Evolutionary conservation across 2,888 invertebrate genomes (phyloP).

Genomic region (Opisthograptis luteolata): DNA sequence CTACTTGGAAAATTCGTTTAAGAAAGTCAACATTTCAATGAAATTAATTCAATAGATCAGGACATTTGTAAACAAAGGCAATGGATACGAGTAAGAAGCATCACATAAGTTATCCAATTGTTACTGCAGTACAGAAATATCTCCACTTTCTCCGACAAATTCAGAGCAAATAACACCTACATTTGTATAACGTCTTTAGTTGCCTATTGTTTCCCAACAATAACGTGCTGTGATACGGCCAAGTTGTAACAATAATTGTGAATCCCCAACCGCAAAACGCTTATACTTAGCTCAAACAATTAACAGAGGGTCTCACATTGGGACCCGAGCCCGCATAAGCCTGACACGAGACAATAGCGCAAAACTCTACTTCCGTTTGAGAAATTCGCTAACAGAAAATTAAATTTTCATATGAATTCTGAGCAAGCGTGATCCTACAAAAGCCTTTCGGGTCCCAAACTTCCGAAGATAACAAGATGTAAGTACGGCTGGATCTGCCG

Average conservation of each 20-base stretch:
- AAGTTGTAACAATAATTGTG: slow-evolving; percentile 75
- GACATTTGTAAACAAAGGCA: slow-evolving; percentile 26
- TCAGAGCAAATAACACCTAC: slow-evolving; percentile 49
- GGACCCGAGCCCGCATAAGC: slow-evolving; percentile 75
- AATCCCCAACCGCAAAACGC: slow-evolving; percentile 69
- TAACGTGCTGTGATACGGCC: slow-evolving; percentile 65
- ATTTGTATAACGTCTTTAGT: slow-evolving; percentile 52
- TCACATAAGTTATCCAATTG: slow-evolving; percentile 24
- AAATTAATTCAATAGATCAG: slow-evolving; percentile 15
- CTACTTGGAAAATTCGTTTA: slow-evolving; percentile 23
- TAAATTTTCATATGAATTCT: slow-evolving; percentile 80
- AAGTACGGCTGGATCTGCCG: slow-evolving; percentile 66
- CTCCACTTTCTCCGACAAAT: slow-evolving; percentile 38
- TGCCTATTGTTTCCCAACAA: slow-evolving; percentile 64
- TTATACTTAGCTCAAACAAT: slow-evolving; percentile 78
- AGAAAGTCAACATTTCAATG: slow-evolving; percentile 20
- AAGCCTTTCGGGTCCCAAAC: slow-evolving; percentile 67
- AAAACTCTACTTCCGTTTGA: slow-evolving; percentile 70
- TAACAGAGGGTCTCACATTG: slow-evolving; percentile 74
- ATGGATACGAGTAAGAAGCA: slow-evolving; percentile 7
- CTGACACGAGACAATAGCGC: slow-evolving; percentile 71
- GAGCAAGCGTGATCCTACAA: slow-evolving; percentile 69
- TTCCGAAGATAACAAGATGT: slow-evolving; percentile 73
- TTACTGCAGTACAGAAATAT: slow-evolving; percentile 19
- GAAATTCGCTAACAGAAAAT: slow-evolving; percentile 78